These are phyloP conservation scores for Anisognathus igniventris DNA, from an alignment of 2,797 vertebrate genomes.

Conservation along the genomic window DNA sequence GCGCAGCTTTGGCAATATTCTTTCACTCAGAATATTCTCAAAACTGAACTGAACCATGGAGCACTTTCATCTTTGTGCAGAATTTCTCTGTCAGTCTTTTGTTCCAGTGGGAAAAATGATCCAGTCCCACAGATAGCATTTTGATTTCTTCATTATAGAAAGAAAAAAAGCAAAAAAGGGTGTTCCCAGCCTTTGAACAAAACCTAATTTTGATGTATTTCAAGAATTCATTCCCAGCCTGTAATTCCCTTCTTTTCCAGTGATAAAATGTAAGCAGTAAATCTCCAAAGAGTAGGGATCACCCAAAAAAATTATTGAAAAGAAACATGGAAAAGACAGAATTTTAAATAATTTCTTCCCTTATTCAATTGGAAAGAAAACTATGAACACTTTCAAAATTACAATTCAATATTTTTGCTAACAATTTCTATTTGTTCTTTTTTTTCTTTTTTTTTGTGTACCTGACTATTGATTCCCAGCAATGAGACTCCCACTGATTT, in stretches of 20 bases:
- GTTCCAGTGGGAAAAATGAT: not conserved
- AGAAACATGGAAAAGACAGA: not conserved
- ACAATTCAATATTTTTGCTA: accelerated
- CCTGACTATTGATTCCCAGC: not conserved
- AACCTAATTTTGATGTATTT: accelerated
- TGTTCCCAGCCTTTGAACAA: not conserved
- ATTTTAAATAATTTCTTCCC: not conserved
- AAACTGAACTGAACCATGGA: not conserved
- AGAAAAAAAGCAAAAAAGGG: not conserved
- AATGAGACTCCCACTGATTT: not conserved
- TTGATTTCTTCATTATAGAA: not conserved
- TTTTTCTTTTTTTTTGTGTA: not conserved
- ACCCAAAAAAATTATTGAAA: not conserved
- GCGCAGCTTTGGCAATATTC: not conserved
- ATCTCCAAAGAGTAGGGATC: not conserved
- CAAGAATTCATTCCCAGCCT: accelerated
- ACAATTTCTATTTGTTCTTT: not conserved
- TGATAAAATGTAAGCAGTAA: not conserved
- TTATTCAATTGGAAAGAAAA: not conserved
- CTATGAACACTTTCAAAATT: not conserved
- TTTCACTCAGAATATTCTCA: not conserved
- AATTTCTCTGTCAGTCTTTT: not conserved
- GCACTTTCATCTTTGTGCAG: not conserved
- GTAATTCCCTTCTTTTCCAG: not conserved
- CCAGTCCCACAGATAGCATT: accelerated